Evolutionary conservation across 2,888 invertebrate genomes (phyloP).

Genomic region (Stenodema calcarata): DNA sequence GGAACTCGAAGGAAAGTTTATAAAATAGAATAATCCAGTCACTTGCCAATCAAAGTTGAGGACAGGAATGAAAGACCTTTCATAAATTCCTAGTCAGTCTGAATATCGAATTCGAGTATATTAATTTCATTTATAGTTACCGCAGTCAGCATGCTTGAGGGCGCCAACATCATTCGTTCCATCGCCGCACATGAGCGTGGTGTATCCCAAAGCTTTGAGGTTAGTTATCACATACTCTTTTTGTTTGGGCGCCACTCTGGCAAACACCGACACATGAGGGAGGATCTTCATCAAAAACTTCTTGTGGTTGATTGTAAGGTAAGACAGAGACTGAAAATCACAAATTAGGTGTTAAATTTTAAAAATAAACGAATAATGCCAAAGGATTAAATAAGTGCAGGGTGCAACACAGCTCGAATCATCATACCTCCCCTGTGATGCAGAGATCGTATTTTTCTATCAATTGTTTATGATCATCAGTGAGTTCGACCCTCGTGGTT

Average conservation of each 20-base stretch:
- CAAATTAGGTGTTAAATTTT: background rate
- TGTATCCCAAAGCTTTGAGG: constrained; percentile 84
- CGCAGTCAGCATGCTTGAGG: constrained; percentile 96
- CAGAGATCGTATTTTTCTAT: constrained; percentile 85
- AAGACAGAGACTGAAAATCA: constrained; percentile 68
- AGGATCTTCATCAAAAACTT: constrained; percentile 75
- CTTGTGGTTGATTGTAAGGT: constrained; percentile 70
- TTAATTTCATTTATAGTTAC: constrained; percentile 54
- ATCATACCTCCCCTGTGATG: constrained; percentile 85
- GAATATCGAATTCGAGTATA: too few species aligned
- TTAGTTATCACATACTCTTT: constrained; percentile 94
- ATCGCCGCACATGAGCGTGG: constrained; percentile 98
- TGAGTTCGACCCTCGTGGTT: constrained; percentile 66
- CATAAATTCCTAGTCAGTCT: too few species aligned
- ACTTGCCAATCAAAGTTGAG: too few species aligned
- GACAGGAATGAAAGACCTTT: too few species aligned
- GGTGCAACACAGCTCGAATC: too few species aligned
- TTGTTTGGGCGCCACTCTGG: constrained; percentile 97
- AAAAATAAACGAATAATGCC: too few species aligned
- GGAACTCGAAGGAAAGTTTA: too few species aligned
- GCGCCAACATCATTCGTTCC: constrained; percentile 99
- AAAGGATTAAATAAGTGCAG: too few species aligned
- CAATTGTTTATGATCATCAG: constrained; percentile 66
- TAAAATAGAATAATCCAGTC: too few species aligned
- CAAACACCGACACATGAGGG: constrained; percentile 89